Base-by-base conservation (phyloP, 1,140 invertebrate species). In the Calliopsis andreniformis region DNA sequence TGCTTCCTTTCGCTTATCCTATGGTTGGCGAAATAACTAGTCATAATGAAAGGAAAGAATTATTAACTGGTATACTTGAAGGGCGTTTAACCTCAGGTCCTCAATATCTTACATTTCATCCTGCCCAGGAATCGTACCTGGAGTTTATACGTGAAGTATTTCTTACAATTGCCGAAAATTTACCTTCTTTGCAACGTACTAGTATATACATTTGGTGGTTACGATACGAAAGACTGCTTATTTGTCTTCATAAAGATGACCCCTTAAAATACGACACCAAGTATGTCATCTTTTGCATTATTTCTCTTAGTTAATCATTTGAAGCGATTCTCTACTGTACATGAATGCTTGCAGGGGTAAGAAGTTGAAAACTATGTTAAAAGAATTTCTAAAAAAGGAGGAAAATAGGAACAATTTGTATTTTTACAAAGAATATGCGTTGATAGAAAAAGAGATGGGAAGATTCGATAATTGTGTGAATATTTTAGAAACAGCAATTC, bases 391-490 rank as follows among this genome's bases (percentile, higher is more conserved):
- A 0, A 93, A 93, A 64, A 89, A 89, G 56, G 84, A 91, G 16
- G 88, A 91, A 47, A 94, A 95, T 81, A 88, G 93, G 47, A 94
- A 93, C 82, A 93, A 93, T 76, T 81, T 93, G 42, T 88, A 91
- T 77, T 93, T 94, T 68, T 95, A 94, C 83, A 89, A 92, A 2
- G 94, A 95, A 86, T 94, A 94, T 87, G 94, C 93, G n/a, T 87
- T 95, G 43, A 93, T 94, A 79, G 94, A 95, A 87, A 87, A 89
- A 45, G 94, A 94, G 87, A 87, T 93, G 18, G 92, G 90, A 4
- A 90, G 91, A 73, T 63, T 83, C 5, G 88, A 92, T 2, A 91
- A 84, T 68, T 92, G 91, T 45, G 43, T 93, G 0, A 90, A 90
- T 43, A 93, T 94, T 47, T 81, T 94, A 8, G 88, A 92, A 86